A percentile compares a stretch with the other conserved stretches of the same genome.
These are phyloP conservation scores for Ormyrus thymus DNA, from an alignment of 2,888 invertebrate species.

Conservation along the genomic window DNA sequence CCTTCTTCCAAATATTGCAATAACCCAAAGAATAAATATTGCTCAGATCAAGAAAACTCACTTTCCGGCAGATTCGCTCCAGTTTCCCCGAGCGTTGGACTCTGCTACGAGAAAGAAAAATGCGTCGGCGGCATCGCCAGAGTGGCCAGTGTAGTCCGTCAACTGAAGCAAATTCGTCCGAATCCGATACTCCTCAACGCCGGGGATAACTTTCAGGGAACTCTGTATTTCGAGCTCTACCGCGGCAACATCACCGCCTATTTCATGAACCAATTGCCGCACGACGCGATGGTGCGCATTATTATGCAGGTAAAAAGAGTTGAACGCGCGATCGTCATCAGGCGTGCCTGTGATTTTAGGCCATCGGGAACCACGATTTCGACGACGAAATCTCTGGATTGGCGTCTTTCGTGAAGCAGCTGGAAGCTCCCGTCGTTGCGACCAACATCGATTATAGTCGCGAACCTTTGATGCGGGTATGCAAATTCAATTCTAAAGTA, in stretches of 20 bases:
- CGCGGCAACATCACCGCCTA: slow-evolving; percentile 84
- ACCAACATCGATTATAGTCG: slow-evolving; percentile 84
- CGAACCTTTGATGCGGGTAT: slow-evolving; percentile 79
- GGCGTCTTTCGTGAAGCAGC: slow-evolving; percentile 81
- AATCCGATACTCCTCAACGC: slow-evolving; percentile 85
- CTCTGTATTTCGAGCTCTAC: slow-evolving; percentile 87
- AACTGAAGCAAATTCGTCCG: slow-evolving; percentile 75
- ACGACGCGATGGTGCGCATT: slow-evolving; percentile 84
- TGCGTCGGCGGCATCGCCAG: slow-evolving; percentile 85
- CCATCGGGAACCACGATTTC: slow-evolving; percentile 92
- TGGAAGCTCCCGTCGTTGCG: slow-evolving; percentile 83
- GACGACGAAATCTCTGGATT: slow-evolving; percentile 85
- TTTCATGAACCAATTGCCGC: slow-evolving; percentile 85
- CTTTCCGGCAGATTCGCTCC: slow-evolving; percentile 23
- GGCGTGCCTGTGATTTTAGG: slow-evolving; percentile 75
- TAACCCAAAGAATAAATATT: no score
- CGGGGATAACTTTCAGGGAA: slow-evolving; percentile 91
- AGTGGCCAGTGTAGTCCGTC: slow-evolving; percentile 76
- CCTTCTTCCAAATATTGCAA: no score
- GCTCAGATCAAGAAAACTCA: no score
- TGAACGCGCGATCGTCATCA: no score
- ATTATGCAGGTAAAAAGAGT: not conserved
- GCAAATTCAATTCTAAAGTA: not conserved
- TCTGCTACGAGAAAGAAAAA: slow-evolving; percentile 60
- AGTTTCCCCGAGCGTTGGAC: slow-evolving; percentile 33